These are phyloP conservation scores for Torymus tubicola DNA, from an alignment of 2,888 invertebrate species.

Conservation along the genomic window DNA sequence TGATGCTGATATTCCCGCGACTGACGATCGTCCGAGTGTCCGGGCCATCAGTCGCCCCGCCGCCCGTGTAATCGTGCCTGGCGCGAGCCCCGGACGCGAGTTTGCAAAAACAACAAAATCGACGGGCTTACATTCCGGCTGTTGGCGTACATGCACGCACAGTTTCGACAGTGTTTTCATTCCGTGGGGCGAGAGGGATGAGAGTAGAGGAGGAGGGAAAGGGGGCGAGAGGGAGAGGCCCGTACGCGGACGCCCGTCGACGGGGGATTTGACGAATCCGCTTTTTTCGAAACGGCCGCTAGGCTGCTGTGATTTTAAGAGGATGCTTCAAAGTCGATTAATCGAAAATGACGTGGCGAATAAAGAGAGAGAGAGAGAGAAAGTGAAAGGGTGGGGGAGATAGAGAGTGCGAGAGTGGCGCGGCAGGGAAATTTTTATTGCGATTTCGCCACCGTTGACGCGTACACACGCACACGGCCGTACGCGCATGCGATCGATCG, in stretches of 20 bases:
- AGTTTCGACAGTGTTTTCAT: slow-evolving; percentile 34
- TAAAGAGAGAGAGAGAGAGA: slow-evolving; percentile 51
- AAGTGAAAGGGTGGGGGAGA: slow-evolving; percentile 46
- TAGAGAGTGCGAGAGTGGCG: background rate
- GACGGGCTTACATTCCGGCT: slow-evolving; percentile 40
- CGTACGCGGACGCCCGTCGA: background rate
- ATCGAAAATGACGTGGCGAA: slow-evolving; percentile 61
- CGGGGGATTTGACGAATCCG: slow-evolving; percentile 51
- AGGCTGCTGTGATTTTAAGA: slow-evolving; percentile 60
- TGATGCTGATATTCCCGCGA: slow-evolving; percentile 1
- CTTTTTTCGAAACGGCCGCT: slow-evolving; percentile 51
- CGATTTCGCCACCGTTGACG: slow-evolving; percentile 22
- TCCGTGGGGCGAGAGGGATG: background rate
- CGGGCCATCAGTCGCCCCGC: background rate
- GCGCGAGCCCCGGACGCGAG: background rate
- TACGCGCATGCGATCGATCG: slow-evolving; percentile 15
- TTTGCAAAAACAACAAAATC: slow-evolving; percentile 49
- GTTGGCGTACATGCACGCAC: background rate
- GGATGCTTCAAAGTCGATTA: slow-evolving; percentile 64
- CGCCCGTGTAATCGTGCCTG: slow-evolving; percentile 32
- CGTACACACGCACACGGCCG: background rate
- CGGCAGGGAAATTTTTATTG: slow-evolving; percentile 47
- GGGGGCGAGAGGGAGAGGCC: too few species aligned
- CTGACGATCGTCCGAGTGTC: background rate
- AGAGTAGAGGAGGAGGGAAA: too few species aligned